phyloP scores from a whole-genome alignment of 2,888 invertebrate genomes.

The Sinohyriopsis cumingii region DNA sequence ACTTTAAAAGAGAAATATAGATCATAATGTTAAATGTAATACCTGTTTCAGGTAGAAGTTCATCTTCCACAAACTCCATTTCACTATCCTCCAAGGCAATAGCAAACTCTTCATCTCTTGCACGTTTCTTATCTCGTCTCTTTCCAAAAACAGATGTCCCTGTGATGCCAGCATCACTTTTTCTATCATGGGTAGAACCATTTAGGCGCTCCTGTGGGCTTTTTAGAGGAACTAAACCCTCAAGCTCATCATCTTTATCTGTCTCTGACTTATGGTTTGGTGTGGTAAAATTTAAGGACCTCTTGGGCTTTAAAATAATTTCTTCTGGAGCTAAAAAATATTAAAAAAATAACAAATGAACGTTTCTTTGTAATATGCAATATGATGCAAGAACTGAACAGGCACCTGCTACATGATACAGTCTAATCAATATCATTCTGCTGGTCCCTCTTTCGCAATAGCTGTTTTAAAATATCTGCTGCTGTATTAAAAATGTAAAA shows the following conservation, averaged over 20 bases:
- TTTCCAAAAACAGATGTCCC: constrained; percentile 14
- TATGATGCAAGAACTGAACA: too few relatives aligned
- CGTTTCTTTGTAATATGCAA: too few relatives aligned
- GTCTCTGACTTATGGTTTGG: constrained; percentile 38
- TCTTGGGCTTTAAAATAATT: constrained; percentile 46
- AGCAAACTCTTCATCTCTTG: constrained; percentile 19
- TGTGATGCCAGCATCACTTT: constrained; percentile 1
- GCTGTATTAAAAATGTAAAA: too few relatives aligned
- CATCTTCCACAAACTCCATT: too few relatives aligned
- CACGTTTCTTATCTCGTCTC: constrained; percentile 27
- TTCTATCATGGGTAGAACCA: constrained; percentile 17
- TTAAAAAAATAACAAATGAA: background rate
- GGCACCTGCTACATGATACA: too few relatives aligned
- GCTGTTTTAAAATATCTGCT: too few relatives aligned
- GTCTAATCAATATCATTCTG: too few relatives aligned
- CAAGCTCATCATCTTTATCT: constrained; percentile 3
- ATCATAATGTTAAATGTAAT: too few relatives aligned
- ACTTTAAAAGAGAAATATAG: too few relatives aligned
- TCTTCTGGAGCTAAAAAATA: constrained; percentile 21
- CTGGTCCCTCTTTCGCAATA: too few relatives aligned
- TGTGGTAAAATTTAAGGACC: constrained; percentile 48
- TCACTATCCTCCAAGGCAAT: constrained; percentile 32
- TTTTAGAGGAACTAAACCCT: constrained; percentile 18
- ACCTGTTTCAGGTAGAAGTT: too few relatives aligned
- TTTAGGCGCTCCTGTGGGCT: constrained; percentile 25